A percentile compares a stretch with the other conserved stretches of the same genome.
Evolutionary conservation across 1,140 invertebrate genomes (phyloP).

Genomic region (Zaprionus ornatus): DNA sequence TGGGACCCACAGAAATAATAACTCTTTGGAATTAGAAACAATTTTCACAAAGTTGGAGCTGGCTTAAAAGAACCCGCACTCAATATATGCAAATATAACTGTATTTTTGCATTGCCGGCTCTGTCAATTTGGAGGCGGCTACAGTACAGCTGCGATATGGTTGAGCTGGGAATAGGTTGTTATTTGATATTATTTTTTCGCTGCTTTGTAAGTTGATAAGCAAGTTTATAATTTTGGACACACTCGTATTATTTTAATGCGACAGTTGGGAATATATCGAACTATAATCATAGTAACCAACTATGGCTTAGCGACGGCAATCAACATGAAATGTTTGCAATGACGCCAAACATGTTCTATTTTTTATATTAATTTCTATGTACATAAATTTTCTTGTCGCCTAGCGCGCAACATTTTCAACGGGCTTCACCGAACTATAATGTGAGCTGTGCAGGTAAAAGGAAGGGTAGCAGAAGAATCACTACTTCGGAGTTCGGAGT

Average conservation of each 20-base stretch:
- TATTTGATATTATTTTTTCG: constrained; percentile 52
- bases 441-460: constrained; percentile 25
- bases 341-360: constrained; percentile 30
- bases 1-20: not conserved
- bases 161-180: constrained; percentile 19
- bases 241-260: constrained; percentile 38
- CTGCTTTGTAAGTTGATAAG: constrained; percentile 32
- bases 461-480: not conserved
- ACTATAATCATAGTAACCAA: constrained; percentile 2
- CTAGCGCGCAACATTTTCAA: constrained; percentile 53
- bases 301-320: constrained; percentile 24
- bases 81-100: not conserved
- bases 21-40: not conserved
- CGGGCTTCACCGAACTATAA: constrained; percentile 70
- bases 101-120: not conserved
- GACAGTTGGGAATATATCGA: constrained; percentile 27
- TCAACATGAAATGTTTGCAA: constrained; percentile 38
- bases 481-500: not conserved
- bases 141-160: not conserved
- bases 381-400: constrained; percentile 75
- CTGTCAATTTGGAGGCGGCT: not conserved
- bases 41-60: not conserved
- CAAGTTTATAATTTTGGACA: constrained; percentile 36
- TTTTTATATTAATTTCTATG: constrained; percentile 76
- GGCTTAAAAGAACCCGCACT: not conserved